Conservation (phyloP, 2,797 vertebrate species). For the Oryzias sinensis region DNA sequence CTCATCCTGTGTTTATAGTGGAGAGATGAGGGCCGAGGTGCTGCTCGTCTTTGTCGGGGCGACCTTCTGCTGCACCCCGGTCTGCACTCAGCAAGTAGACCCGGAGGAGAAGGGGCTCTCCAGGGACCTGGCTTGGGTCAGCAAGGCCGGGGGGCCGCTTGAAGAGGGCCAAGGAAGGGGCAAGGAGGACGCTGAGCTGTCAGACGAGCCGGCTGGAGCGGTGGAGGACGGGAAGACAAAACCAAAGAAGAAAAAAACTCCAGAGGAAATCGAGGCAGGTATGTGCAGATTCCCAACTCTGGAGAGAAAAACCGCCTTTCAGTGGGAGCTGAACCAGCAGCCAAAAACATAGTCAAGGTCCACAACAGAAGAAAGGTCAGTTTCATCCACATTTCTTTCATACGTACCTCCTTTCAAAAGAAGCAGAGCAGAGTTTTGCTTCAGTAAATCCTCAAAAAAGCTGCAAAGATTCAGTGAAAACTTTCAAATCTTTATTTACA, state of each 20-base stretch:
- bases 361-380: too few relatives aligned
- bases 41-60: conserved; percentile 36
- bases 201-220: conserved; percentile 49
- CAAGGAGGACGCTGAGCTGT: conserved; percentile 19
- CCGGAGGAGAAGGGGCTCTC: background rate
- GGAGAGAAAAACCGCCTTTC: too few relatives aligned
- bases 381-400: too few relatives aligned
- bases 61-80: conserved; percentile 32
- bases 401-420: too few relatives aligned
- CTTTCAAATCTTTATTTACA: too few relatives aligned
- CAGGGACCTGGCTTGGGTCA: conserved; percentile 15
- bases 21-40: conserved; percentile 53
- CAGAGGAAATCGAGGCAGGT: conserved; percentile 74
- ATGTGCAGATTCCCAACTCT: conserved; percentile 17
- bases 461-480: too few relatives aligned
- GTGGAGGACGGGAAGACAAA: conserved; percentile 37
- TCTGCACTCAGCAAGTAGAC: conserved; percentile 8
- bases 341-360: too few relatives aligned
- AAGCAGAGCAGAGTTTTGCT: too few relatives aligned
- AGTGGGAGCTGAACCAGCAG: too few relatives aligned
- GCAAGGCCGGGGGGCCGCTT: conserved; percentile 11
- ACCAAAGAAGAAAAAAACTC: conserved; percentile 73
- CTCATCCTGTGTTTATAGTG: background rate
- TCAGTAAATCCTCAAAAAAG: too few relatives aligned
- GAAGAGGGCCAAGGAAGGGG: conserved; percentile 10